Evolutionary conservation across 2,797 vertebrate genomes (phyloP).

Genomic region (Myotis findleyi): DNA sequence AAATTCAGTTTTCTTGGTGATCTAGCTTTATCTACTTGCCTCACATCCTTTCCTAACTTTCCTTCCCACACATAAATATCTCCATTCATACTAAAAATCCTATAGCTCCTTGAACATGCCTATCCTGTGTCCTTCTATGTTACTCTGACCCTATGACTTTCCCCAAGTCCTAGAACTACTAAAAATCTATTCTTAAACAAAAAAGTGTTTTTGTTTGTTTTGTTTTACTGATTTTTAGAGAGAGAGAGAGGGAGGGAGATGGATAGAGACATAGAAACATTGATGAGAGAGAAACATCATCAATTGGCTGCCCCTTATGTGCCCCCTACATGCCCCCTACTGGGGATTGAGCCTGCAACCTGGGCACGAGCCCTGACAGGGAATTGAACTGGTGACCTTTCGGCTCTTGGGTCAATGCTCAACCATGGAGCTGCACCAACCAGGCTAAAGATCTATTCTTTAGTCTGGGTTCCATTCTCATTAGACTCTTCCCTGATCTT

Average conservation of each 20-base stretch:
- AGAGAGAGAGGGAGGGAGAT: too few species aligned
- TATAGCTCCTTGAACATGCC: not conserved
- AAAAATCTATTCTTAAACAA: not conserved
- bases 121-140: not conserved
- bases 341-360: too few species aligned
- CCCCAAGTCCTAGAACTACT: not conserved
- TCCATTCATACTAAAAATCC: not conserved
- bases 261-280: too few species aligned
- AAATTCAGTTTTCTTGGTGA: not conserved
- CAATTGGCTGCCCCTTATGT: too few species aligned
- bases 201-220: too few species aligned
- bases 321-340: too few species aligned
- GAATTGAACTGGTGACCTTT: too few species aligned
- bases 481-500: not conserved
- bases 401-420: too few species aligned
- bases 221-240: too few species aligned
- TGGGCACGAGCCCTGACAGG: too few species aligned
- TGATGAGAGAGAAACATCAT: too few species aligned
- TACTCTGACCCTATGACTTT: not conserved
- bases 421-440: too few species aligned
- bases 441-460: not conserved
- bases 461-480: not conserved
- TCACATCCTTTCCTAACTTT: not conserved
- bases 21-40: not conserved
- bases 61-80: not conserved